A percentile compares a stretch with the other conserved stretches of the same genome.
These are phyloP conservation scores for Isotomurus palustris DNA, from an alignment of 2,888 invertebrate species.

Conservation along the genomic window DNA sequence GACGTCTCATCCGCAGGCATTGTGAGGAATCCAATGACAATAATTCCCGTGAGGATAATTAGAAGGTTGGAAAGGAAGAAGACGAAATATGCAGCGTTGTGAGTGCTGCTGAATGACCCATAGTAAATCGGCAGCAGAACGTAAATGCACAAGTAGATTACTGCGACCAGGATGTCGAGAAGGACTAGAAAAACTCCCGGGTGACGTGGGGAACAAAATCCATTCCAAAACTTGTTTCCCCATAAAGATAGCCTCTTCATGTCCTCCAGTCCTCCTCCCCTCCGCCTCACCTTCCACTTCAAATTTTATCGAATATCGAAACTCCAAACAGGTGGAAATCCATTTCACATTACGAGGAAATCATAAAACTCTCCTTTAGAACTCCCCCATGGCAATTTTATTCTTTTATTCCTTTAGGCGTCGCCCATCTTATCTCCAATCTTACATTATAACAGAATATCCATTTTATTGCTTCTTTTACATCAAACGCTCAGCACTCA, in stretches of 20 bases:
- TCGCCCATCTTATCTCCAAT: no score
- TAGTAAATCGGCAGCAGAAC: conserved; percentile 12
- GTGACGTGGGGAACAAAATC: conserved; percentile 16
- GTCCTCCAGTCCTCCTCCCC: no score
- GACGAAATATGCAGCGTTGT: conserved; percentile 13
- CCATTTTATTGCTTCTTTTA: no score
- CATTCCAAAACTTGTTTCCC: conserved; percentile 20
- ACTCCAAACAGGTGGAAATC: no score
- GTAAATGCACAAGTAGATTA: neutral
- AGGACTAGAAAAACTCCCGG: conserved; percentile 13
- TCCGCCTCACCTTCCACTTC: no score
- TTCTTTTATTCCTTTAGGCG: no score
- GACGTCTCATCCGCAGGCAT: conserved; percentile 3
- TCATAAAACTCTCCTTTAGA: neutral
- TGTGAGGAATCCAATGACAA: conserved; percentile 24
- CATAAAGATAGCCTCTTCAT: neutral
- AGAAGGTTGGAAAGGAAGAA: conserved; percentile 5
- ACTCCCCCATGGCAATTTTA: neutral
- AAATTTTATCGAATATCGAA: no score
- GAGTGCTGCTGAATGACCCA: conserved; percentile 4
- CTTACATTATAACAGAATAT: no score
- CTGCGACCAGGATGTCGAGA: conserved; percentile 1
- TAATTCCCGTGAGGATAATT: conserved; percentile 7
- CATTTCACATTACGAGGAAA: no score
- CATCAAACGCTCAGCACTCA: no score